phyloP scores from a whole-genome alignment of 2,888 invertebrate species.

The Odontothrips loti region DNA sequence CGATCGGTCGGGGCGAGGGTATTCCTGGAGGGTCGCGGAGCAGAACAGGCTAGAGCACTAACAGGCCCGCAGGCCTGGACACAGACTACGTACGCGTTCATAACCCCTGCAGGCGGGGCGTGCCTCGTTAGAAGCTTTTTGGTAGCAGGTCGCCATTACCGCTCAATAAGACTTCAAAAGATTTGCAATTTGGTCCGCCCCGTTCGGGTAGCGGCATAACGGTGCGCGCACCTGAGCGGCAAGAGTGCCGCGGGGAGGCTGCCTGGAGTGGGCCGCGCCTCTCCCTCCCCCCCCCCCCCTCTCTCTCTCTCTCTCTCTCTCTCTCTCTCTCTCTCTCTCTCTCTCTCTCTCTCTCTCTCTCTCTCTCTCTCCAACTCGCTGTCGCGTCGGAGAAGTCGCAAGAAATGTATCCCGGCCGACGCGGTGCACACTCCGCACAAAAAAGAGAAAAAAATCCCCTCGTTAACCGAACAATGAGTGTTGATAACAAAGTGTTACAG shows the following conservation, averaged over 20 bases:
- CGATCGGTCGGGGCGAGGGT: too few relatives aligned
- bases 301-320: constrained; percentile 11
- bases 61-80: background rate
- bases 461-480: too few relatives aligned
- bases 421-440: background rate
- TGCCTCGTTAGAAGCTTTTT: background rate
- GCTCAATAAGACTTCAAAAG: constrained; percentile 4
- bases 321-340: background rate
- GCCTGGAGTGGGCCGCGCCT: background rate
- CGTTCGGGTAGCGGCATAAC: background rate
- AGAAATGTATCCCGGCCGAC: background rate
- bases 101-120: background rate
- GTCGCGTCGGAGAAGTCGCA: background rate
- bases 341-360: constrained; percentile 11
- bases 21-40: background rate
- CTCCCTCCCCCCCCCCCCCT: background rate
- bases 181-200: constrained; percentile 20
- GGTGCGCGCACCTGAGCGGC: background rate
- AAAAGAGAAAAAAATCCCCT: too few relatives aligned
- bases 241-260: background rate
- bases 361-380: background rate
- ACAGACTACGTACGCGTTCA: too few relatives aligned
- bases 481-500: too few relatives aligned
- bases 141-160: background rate
- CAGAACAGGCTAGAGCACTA: background rate